Conservation (phyloP, 2,113 vertebrate genomes). For the Stomatorhinus ivindoensis region DNA sequence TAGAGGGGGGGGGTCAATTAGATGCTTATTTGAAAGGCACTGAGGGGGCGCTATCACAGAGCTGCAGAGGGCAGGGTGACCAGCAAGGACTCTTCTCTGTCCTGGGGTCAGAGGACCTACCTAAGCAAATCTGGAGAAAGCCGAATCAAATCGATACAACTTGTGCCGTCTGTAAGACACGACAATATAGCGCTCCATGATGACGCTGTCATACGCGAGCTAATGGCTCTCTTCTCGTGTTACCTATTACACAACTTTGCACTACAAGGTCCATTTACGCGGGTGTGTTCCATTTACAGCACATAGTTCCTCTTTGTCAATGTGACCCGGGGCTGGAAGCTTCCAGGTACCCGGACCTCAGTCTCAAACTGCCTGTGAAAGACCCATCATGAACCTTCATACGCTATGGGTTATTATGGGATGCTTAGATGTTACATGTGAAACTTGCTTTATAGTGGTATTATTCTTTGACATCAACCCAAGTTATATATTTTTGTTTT, state of each 20-base stretch:
- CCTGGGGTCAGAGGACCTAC: not conserved
- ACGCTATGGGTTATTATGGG: not conserved
- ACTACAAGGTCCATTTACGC: not conserved
- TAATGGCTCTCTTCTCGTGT: not conserved
- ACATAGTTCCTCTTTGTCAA: not conserved
- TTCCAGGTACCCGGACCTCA: not conserved
- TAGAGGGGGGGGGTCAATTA: not conserved
- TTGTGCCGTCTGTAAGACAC: not conserved
- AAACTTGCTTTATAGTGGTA: not conserved
- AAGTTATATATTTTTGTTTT: not conserved
- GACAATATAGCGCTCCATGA: not conserved
- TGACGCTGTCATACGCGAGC: not conserved
- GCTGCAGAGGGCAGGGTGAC: not conserved
- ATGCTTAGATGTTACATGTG: not conserved
- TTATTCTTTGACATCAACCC: not conserved
- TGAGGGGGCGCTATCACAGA: not conserved
- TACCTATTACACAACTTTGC: not conserved
- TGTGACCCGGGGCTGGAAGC: not conserved
- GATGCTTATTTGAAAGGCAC: not conserved
- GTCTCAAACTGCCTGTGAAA: not conserved
- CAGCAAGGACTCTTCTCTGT: not conserved
- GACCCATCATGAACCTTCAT: not conserved
- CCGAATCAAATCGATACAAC: not conserved
- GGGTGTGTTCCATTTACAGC: not conserved
- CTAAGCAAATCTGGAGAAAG: not conserved